A percentile compares a stretch with the other conserved stretches of the same genome.
phyloP scores from a whole-genome alignment of 2,888 invertebrate species.

The Leucoptera coffeella region DNA sequence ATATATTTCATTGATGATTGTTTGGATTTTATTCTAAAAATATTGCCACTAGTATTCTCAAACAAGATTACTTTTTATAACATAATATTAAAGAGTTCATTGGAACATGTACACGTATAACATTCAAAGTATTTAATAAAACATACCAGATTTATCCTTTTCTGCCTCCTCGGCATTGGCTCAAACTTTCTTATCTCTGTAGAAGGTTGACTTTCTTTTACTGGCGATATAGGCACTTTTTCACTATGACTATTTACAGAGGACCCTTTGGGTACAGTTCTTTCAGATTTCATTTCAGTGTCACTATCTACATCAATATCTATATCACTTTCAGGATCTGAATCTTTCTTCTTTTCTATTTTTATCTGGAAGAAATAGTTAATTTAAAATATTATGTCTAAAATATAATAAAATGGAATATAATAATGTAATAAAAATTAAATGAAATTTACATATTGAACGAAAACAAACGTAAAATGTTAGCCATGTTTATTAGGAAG shows the following conservation, averaged over 20 bases:
- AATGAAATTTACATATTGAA: too few species aligned
- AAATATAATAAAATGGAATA: neutral
- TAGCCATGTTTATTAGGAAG: too few species aligned
- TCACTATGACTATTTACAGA: neutral
- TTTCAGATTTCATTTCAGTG: conserved; percentile 15
- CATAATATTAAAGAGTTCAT: too few species aligned
- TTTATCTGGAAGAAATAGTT: conserved; percentile 23
- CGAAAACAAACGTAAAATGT: too few species aligned
- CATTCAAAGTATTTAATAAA: too few species aligned
- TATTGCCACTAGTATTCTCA: too few species aligned
- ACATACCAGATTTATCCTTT: conserved; percentile 47
- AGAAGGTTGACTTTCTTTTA: conserved; percentile 13
- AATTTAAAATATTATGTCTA: too few species aligned
- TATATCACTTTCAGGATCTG: conserved; percentile 48
- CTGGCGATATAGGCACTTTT: conserved; percentile 3
- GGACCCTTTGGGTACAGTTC: neutral
- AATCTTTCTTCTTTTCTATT: conserved; percentile 40
- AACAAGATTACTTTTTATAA: too few species aligned
- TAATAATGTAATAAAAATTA: too few species aligned
- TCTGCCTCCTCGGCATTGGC: conserved; percentile 39
- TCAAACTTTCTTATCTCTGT: conserved; percentile 29
- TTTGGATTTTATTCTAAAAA: too few species aligned
- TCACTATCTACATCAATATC: conserved; percentile 57
- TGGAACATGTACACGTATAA: too few species aligned
- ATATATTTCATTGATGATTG: too few species aligned